These are phyloP conservation scores for Plestiodon gilberti DNA, from an alignment of 2,113 vertebrate genomes.

Conservation along the genomic window DNA sequence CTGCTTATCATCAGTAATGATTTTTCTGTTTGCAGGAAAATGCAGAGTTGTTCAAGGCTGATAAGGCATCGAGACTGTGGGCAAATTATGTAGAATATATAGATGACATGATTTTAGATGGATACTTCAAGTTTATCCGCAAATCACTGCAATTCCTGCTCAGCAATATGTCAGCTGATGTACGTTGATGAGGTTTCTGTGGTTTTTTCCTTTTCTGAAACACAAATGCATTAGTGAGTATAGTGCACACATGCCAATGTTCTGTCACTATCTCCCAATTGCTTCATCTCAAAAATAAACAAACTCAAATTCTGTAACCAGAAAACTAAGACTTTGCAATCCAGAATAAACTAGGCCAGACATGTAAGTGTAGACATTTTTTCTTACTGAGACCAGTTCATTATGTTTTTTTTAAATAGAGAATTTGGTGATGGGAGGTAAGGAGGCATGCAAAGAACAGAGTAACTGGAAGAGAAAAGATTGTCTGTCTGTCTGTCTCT, in stretches of 20 bases:
- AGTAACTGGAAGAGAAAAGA: too few species aligned
- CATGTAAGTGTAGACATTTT: background rate
- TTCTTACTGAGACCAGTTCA: background rate
- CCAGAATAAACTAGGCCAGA: background rate
- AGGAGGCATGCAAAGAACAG: background rate
- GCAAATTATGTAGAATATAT: conserved; percentile 67
- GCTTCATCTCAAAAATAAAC: background rate
- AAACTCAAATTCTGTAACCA: background rate
- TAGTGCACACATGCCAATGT: background rate
- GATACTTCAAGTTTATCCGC: conserved; percentile 71
- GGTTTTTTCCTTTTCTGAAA: background rate
- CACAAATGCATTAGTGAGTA: background rate
- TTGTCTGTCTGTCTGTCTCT: too few species aligned
- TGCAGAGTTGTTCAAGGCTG: conserved; percentile 66
- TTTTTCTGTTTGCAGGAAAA: conserved; percentile 78
- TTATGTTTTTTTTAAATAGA: background rate
- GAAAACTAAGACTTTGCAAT: background rate
- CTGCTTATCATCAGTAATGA: background rate
- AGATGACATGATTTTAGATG: conserved; percentile 68
- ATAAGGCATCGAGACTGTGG: conserved; percentile 63
- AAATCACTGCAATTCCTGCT: conserved; percentile 75
- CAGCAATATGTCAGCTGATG: conserved; percentile 70
- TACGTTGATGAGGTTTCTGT: conserved; percentile 32
- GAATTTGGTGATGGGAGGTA: background rate
- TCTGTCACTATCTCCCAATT: background rate